A percentile compares a stretch with the other conserved stretches of the same genome.
Conservation (phyloP, 2,113 vertebrate species). For the Melierax canorus region DNA sequence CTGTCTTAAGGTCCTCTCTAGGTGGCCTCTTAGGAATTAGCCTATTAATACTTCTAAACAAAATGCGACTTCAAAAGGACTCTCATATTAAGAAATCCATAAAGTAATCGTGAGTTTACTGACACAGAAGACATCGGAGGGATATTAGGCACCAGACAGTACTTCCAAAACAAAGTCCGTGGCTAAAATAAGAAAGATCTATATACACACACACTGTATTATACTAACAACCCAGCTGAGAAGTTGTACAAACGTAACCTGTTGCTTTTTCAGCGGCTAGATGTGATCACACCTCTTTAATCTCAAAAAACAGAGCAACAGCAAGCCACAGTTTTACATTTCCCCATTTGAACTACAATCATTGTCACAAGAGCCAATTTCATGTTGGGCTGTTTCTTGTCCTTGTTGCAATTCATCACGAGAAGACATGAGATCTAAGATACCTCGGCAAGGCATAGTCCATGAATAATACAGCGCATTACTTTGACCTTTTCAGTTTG, state of each 20-base stretch:
- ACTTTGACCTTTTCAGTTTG: slow-evolving; percentile 58
- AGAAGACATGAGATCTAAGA: slow-evolving; percentile 40
- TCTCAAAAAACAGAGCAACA: slow-evolving; percentile 38
- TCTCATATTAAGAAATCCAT: background rate
- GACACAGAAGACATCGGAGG: background rate
- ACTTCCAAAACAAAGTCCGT: background rate
- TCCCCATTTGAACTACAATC: slow-evolving; percentile 62
- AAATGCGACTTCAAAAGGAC: background rate
- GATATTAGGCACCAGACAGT: background rate
- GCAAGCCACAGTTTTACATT: slow-evolving; percentile 34
- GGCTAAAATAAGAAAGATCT: background rate
- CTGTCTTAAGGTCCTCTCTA: too few species aligned
- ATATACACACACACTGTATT: accelerated
- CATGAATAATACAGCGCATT: slow-evolving; percentile 53
- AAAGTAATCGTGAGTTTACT: background rate
- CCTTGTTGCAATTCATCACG: slow-evolving; percentile 68
- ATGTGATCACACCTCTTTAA: background rate
- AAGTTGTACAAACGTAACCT: background rate
- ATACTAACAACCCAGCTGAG: background rate
- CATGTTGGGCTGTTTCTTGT: slow-evolving; percentile 52
- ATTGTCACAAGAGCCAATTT: slow-evolving; percentile 60
- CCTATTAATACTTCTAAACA: background rate
- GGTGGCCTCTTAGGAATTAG: background rate
- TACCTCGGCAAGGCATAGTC: background rate
- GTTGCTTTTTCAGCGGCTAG: background rate